Base-by-base conservation (phyloP, 2,113 vertebrate genomes). In the Periophthalmodon schlosseri region DNA sequence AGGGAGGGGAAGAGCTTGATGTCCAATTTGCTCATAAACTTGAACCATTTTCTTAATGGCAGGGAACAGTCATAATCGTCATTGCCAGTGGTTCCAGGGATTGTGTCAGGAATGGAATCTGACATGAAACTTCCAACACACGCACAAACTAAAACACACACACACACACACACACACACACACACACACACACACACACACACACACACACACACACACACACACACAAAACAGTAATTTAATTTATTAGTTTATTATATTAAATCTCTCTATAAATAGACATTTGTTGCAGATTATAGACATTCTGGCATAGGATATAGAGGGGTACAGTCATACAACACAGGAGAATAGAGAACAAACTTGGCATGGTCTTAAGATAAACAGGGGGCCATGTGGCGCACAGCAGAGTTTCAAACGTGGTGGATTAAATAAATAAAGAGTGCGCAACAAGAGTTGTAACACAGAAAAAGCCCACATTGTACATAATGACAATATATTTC, bases 241-340 rank as follows among this genome's bases (percentile, higher is more conserved):
- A 86, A 84, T 90, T 80, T 24, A 66, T 67, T 72, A 64, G 24
- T 52, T 80, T 60, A 28, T 50, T 61, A 81, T 21, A 18, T 77
- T 89, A 88, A 86, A 90, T 86, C 28, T 91, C 46, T 77, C 58
- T 76, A 72, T 81, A 82, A 81, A 89, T 88, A 84, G 86, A 86
- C 72, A 77, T 86, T 78, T 87, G 61, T 88, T 84, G 69, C 77
- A 76, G 79, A 83, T 72, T 70, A 85, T 1, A 65, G 72, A 86
- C 87, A 89, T 49, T 47, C n/a, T 68, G 66, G 39, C 66, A 68
- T 47, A 71, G 81, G 79, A 86, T 77, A 78, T 70, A 80, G 72
- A 68, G 78, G 68, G 69, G 67, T 70, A 67, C 81, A 75, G 64
- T 81, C 81, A 75, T 71, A 85, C 75, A 68, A 69, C 72, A 79